Evolutionary conservation across 2,113 vertebrate genomes (phyloP), one percentile per base, ranked within the genome.

Genomic region (Aspidoscelis tigris): DNA sequence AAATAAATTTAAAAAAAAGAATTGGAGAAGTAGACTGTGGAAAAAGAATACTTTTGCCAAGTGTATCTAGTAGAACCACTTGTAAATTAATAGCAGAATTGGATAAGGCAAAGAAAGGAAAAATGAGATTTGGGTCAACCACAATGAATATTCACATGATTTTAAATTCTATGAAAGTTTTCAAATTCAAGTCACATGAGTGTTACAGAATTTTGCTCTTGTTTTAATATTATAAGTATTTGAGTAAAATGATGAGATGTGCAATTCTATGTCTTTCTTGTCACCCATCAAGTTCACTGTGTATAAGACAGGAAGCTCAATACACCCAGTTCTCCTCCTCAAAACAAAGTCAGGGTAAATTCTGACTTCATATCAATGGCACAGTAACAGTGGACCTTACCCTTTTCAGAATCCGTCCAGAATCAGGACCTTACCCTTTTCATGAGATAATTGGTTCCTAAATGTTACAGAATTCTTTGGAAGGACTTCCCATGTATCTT

Each of bases 1-100:
- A 86, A 82, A 87, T 79, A 82, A 89, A 76, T 85, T 58, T 74
- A 78, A 86, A 64, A 88, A 89, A 20, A 21, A 24, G 0, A 1
- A 83, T 79, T 82, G 76, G 73, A 89, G 86, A 89, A 91, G 83
- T 74, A 66, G 66, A 80, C 33, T 86, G 71, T 92, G 86, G 88
- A 88, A 89, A 87, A 91, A 74, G 50, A 55, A 88, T 3, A 41
- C 3, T 64, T 87, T 81, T 90, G 81, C 84, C 86, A 84, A 87
- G 82, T 44, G 72, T 78, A 82, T 85, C 68, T 69, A 87, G 72
- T 7, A 66, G 39, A 87, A 77, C 66, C 84, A 84, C 76, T 44
- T 79, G 83, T 7, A 87, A 87, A 84, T 82, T 78, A 87, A 78
- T 81, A 87, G 50, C 22, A 84, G 64, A 80, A 22, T 26, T 82